Evolutionary conservation across 1,140 invertebrate genomes (phyloP), one percentile per base, ranked within the genome.

Genomic region (Tachypleus tridentatus): DNA sequence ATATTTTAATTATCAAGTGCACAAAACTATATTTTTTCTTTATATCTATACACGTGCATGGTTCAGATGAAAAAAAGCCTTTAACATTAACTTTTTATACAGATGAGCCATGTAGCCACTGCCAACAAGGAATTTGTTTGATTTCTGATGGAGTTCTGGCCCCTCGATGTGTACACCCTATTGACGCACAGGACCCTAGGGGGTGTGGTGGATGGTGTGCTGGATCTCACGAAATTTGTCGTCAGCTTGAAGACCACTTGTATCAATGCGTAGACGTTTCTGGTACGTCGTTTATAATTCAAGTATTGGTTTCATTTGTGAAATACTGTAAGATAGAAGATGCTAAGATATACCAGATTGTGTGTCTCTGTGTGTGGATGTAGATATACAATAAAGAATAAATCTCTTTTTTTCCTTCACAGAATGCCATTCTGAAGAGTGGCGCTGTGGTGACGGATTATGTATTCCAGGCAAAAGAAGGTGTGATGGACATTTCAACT

Each of bases 141-240:
- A 80, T 84, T 49, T 78, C 83, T 68, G 78, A 81, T 66, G 79
- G 78, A 58, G 84, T 69, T 78, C 80, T 63, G 8, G 80, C 80
- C 54, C 83, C 87, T 1, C 77, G 79, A 47, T 89, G 87, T 73
- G 77, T 81, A 70, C 70, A 71, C 56, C 77, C 80, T 1, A 66
- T 76, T 3, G 85, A 90, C 73, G 70, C 73, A 5, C 74, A 77
- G 4, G 87, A 89, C 74, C 83, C 85, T 3, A 86, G 85, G 64
- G 87, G 85, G 64, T 90, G 87, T 72, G 86, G 85, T 7, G 87
- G 87, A 3, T 77, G 85, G 5, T 90, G 87, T 72, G 75, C 80
- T 49, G 76, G 86, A 57, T 83, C 85, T 66, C 82, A 80, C n/a
- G 84, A 90, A 74, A 83, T 83, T 64, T 90, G 87, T 74, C 84